phyloP scores from a whole-genome alignment of 2,888 invertebrate genomes.

The Sarcophaga rosellei region DNA sequence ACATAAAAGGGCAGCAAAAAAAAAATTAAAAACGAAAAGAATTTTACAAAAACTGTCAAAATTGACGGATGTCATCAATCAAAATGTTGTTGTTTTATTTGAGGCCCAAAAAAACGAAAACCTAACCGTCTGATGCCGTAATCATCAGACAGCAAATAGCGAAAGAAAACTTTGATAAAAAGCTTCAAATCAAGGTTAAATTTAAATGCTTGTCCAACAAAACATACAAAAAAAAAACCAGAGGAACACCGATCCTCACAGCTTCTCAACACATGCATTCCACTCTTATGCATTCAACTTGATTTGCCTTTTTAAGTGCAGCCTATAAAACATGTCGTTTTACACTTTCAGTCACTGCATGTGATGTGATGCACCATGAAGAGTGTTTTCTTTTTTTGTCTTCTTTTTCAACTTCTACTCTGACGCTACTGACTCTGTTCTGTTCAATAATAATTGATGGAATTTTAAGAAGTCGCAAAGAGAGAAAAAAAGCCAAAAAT shows the following conservation, averaged over 20 bases:
- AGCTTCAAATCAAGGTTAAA: slow-evolving; percentile 56
- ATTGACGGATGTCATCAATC: slow-evolving; percentile 72
- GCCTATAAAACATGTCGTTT: slow-evolving; percentile 56
- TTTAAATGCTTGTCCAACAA: slow-evolving; percentile 49
- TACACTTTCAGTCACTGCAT: slow-evolving; percentile 30
- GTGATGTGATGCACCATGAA: too few relatives aligned
- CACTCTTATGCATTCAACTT: neutral
- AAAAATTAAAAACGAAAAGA: neutral
- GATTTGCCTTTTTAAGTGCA: too few relatives aligned
- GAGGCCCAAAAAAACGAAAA: slow-evolving; percentile 20
- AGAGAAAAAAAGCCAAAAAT: too few relatives aligned
- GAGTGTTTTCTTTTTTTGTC: neutral
- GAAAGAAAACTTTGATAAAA: neutral
- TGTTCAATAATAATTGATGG: slow-evolving; percentile 41
- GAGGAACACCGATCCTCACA: neutral
- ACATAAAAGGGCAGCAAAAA: slow-evolving; percentile 28
- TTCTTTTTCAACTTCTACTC: neutral
- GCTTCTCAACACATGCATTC: neutral
- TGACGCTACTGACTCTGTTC: too few relatives aligned
- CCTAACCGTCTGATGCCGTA: slow-evolving; percentile 31
- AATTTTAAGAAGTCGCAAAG: neutral
- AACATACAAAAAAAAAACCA: neutral
- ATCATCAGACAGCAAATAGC: slow-evolving; percentile 26
- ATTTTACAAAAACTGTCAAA: slow-evolving; percentile 65
- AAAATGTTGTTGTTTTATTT: slow-evolving; percentile 48